Percentiles rank a stretch among this genome's conserved stretches.
Conservation (phyloP, 2,797 vertebrate genomes). For the Rhabdomys pumilio region DNA sequence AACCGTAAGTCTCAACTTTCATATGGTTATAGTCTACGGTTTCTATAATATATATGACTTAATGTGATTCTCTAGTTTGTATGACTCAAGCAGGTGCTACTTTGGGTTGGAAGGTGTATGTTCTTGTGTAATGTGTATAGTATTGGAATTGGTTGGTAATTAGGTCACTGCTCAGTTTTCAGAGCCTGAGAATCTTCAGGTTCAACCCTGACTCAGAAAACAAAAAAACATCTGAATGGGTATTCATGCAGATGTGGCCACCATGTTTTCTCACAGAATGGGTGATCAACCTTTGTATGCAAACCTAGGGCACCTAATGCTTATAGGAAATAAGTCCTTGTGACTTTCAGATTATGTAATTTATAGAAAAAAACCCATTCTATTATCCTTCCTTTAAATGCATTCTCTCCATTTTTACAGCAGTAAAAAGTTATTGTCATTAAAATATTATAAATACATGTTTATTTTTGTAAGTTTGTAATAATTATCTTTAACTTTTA, state of each 20-base stretch:
- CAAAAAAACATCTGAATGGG: neutral
- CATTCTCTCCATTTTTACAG: neutral
- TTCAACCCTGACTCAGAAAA: neutral
- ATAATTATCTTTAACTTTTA: slow-evolving; percentile 5
- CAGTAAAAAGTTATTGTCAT: neutral
- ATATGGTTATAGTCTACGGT: neutral
- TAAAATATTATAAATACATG: neutral
- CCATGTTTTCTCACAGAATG: neutral
- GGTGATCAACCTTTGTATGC: neutral
- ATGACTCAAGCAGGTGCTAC: neutral
- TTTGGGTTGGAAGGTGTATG: neutral
- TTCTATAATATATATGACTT: neutral
- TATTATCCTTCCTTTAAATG: slow-evolving; percentile 13
- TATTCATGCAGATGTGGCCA: neutral
- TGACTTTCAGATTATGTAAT: slow-evolving; percentile 25
- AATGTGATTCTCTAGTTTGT: neutral
- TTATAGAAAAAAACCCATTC: neutral
- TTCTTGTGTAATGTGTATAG: neutral
- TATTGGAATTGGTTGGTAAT: neutral
- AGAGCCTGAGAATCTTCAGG: neutral
- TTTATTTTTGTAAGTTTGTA: neutral
- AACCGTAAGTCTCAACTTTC: neutral
- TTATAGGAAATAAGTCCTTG: neutral
- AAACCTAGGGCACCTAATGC: neutral
- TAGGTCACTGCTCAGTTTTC: neutral